Percentiles rank a stretch among this genome's conserved stretches.
phyloP scores from a whole-genome alignment of 2,888 invertebrate species.

The Phengaris arion region DNA sequence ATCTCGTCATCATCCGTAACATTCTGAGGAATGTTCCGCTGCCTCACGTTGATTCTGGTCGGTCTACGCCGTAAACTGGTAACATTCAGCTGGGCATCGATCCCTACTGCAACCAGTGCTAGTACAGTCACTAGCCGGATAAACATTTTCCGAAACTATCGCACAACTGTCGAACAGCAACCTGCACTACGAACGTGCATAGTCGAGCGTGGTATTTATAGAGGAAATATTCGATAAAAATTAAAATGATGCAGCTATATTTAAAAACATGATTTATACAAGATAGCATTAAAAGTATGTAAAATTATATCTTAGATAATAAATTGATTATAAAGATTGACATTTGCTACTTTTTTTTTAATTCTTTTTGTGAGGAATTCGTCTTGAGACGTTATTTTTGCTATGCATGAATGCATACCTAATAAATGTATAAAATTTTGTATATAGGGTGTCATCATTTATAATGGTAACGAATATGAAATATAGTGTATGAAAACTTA shows the following conservation, averaged over 20 bases:
- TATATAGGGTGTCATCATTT: not conserved
- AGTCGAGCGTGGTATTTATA: conserved; percentile 7
- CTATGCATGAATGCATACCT: not conserved
- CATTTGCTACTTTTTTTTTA: conserved; percentile 4
- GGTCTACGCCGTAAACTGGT: not conserved
- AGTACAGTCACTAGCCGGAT: not conserved
- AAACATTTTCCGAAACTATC: not conserved
- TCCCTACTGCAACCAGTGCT: not conserved
- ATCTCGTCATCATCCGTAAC: conserved; percentile 29
- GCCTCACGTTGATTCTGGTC: conserved; percentile 9
- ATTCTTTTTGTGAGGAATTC: too few species aligned
- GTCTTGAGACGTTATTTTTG: too few species aligned
- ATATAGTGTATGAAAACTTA: too few species aligned
- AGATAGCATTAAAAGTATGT: not conserved
- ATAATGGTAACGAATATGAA: too few species aligned
- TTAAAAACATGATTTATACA: not conserved
- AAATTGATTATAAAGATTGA: not conserved
- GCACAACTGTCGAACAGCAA: conserved; percentile 13
- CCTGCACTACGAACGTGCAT: conserved; percentile 13
- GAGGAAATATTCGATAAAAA: conserved; percentile 12
- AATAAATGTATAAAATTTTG: not conserved
- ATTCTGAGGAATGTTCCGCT: not conserved
- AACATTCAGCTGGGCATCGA: not conserved
- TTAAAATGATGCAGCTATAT: conserved; percentile 14
- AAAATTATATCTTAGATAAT: not conserved